Conservation (phyloP, 2,888 invertebrate genomes). For the Scotopteryx bipunctaria region DNA sequence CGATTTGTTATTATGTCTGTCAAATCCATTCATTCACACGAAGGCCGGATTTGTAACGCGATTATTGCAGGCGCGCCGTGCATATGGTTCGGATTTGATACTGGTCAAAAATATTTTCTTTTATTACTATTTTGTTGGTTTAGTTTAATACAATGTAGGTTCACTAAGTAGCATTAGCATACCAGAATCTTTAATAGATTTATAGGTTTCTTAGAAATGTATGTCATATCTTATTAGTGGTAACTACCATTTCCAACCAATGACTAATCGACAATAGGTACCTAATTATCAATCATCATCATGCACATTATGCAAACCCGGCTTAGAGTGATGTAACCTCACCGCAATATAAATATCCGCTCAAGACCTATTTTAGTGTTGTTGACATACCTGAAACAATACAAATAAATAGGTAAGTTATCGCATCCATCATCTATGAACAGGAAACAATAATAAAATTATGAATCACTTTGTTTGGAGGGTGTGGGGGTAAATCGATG, state of each 20-base stretch:
- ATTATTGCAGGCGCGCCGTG: slow-evolving; percentile 23
- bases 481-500: background rate
- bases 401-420: slow-evolving; percentile 14
- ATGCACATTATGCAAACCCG: too few relatives aligned
- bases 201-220: too few relatives aligned
- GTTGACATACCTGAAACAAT: slow-evolving; percentile 46
- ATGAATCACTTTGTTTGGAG: background rate
- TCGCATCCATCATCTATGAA: background rate
- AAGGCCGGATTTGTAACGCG: slow-evolving; percentile 28
- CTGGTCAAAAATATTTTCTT: slow-evolving; percentile 6
- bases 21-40: slow-evolving; percentile 37
- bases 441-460: slow-evolving; percentile 6
- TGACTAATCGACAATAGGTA: too few relatives aligned
- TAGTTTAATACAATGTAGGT: too few relatives aligned
- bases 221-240: too few relatives aligned
- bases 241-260: too few relatives aligned
- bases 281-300: too few relatives aligned
- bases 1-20: slow-evolving; percentile 39
- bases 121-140: too few relatives aligned
- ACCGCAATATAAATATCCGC: background rate
- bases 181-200: too few relatives aligned
- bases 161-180: too few relatives aligned
- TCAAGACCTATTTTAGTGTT: slow-evolving; percentile 9
- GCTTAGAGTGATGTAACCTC: too few relatives aligned
- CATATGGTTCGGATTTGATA: slow-evolving; percentile 18